Evolutionary conservation across 2,113 vertebrate species (phyloP), one percentile per base, ranked within the genome.

Genomic region (Petrocephalus zakoni): DNA sequence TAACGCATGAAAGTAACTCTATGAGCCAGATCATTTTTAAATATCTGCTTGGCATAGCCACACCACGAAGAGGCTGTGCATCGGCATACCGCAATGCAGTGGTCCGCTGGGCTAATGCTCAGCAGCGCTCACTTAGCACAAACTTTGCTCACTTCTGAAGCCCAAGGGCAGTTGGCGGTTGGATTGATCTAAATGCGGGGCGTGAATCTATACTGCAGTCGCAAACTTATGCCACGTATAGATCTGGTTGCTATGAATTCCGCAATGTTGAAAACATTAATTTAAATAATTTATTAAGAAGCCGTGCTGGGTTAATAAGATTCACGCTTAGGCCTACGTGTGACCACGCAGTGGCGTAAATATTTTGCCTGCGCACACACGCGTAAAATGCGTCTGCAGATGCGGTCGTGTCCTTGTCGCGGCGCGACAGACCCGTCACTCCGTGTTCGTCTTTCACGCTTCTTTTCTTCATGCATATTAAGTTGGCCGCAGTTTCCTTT

Each of bases 341-440:
- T 83, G 49, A 42, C 42, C 22, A n/a, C 22, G 8, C n/a, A 13
- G 25, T 68, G 61, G 9, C 61, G 25, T 25, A 29, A 68, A 68
- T 68, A n/a, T 29, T 68, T 29, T 4, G 25, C 13, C 61, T 72
- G 61, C 42, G 58, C 86, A 68, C 2, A 52, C 46, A 72, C 47
- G 86, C 56, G 42, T 47, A 64, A 61, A 61, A 61, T 42, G 13
- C 2, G 13, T 42, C 13, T 21, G 19, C 13, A 29, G 46, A n/a
- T 83, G 81, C 81, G 49, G 81, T 49, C 49, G 34, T 82, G 81
- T 37, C 81, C 81, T 93, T 93, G 94, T 95, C 95, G 94, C 95
- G 94, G 94, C 95, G 95, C 95, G 94, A 95, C 95, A 95, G 94
- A 94, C 91, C 95, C 94, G 94, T 94, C 95, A 96, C 91, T 93